Conservation (phyloP, 2,113 vertebrate genomes). For the Hipposideros armiger region DNA sequence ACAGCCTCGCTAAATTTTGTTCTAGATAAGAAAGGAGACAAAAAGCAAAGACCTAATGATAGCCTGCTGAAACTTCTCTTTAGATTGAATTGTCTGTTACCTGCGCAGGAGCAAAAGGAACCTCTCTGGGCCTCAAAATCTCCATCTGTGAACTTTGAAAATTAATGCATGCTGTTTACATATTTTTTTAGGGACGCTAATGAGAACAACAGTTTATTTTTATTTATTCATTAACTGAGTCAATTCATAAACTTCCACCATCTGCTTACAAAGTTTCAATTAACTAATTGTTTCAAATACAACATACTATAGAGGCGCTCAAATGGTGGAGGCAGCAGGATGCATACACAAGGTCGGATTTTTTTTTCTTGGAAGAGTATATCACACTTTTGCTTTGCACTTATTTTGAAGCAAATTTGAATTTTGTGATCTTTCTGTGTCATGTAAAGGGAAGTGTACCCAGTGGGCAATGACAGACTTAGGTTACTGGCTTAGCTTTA, state of each 20-base stretch:
- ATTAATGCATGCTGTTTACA: conserved; percentile 73
- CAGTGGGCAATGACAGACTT: background rate
- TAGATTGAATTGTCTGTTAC: conserved; percentile 45
- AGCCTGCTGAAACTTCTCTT: conserved; percentile 49
- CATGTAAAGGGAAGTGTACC: background rate
- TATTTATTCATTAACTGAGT: conserved; percentile 83
- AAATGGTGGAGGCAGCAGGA: background rate
- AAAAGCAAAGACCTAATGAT: background rate
- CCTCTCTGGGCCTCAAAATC: conserved; percentile 25
- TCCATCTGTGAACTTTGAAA: conserved; percentile 76
- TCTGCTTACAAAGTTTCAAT: conserved; percentile 80
- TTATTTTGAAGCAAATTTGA: conserved; percentile 38
- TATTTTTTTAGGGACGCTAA: conserved; percentile 75
- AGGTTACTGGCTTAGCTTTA: background rate
- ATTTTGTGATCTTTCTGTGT: background rate
- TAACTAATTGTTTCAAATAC: conserved; percentile 74
- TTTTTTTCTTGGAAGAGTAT: background rate
- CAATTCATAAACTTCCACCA: conserved; percentile 80
- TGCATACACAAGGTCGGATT: background rate
- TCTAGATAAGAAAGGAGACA: conserved; percentile 24
- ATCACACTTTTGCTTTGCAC: background rate
- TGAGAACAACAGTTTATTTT: conserved; percentile 80
- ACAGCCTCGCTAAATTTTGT: conserved; percentile 50
- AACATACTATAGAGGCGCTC: conserved; percentile 56
- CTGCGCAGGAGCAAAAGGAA: conserved; percentile 60